Base-by-base conservation (phyloP, 2,888 invertebrate species). In the Sesamia inferens region DNA sequence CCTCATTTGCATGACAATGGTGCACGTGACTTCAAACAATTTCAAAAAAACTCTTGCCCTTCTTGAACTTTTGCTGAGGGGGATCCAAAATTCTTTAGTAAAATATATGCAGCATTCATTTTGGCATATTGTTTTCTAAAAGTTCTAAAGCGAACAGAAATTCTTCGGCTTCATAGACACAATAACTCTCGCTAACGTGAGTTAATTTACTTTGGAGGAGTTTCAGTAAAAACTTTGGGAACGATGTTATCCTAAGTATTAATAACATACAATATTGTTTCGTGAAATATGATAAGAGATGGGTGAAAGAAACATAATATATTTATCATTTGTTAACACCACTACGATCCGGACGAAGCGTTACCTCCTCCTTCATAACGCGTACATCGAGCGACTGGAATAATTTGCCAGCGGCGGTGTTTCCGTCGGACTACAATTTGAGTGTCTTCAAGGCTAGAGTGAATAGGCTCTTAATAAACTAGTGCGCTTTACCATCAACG, bases 1-100 rank as follows among this genome's bases (percentile, higher is more conserved):
- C 82, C 69, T 78, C 72, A 82, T 82, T 82, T 73, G 61, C 78
- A 82, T 81, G 66, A 72, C 69, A 82, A 78, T 72, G 82, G 68
- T 58, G 68, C 68, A 76, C 67, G 67, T 68, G 68, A 68, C 54
- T 54, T 59, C 48, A 67, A 77, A 68, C 71, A 58, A 48, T 58
- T 31, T 57, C 72, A 70, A 82, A 82, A 82, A 78, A 78, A 61
- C 51, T 80, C 78, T n/a, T 48, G 58, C 64, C 66, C 66, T 64
- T 67, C 54, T 78, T 55, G 58, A 55, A 69, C 68, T 64, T 79
- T 79, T 81, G 58, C 24, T 58, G 24, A 42, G 55, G 58, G 68
- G 55, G 74, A 75, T 66, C 61, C 22, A 80, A 68, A 80, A 78
- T 80, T 75, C n/a, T 19, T 48, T n/a, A 22, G 7, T 55, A 48